Evolutionary conservation across 2,888 invertebrate genomes (phyloP).

Genomic region (Pyrrhosoma nymphula): DNA sequence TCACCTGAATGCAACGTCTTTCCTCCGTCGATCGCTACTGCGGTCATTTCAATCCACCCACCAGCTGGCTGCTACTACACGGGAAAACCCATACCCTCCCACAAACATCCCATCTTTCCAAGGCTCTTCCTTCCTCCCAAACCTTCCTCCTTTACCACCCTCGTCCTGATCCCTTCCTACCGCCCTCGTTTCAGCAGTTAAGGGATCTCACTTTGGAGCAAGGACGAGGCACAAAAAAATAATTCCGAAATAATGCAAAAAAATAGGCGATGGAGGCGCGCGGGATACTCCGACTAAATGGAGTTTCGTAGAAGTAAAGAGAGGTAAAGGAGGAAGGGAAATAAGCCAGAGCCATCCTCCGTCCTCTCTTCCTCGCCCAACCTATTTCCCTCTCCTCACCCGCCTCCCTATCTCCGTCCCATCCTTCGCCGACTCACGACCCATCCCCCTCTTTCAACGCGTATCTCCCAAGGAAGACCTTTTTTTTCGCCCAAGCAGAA

Average conservation of each 20-base stretch:
- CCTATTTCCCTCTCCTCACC: not conserved
- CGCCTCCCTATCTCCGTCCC: not conserved
- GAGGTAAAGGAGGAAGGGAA: not conserved
- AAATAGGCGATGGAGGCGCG: not conserved
- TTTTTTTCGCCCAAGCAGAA: slow-evolving; percentile 53
- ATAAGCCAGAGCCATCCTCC: not conserved
- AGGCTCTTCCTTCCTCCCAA: not conserved
- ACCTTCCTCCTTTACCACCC: not conserved
- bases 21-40: not conserved
- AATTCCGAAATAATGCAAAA: not conserved
- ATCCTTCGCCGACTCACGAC: not conserved
- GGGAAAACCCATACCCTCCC: not conserved
- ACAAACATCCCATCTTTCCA: not conserved
- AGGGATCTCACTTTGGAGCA: not conserved
- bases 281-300: slow-evolving; percentile 17
- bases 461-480: slow-evolving; percentile 12
- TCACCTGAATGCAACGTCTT: slow-evolving; percentile 11
- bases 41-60: not conserved
- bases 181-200: not conserved
- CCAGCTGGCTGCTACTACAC: not conserved
- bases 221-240: not conserved
- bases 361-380: not conserved
- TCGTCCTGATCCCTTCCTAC: not conserved
- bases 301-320: slow-evolving; percentile 19
- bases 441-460: not conserved